phyloP scores from a whole-genome alignment of 2,113 vertebrate genomes.

The Crotalus horridus region DNA sequence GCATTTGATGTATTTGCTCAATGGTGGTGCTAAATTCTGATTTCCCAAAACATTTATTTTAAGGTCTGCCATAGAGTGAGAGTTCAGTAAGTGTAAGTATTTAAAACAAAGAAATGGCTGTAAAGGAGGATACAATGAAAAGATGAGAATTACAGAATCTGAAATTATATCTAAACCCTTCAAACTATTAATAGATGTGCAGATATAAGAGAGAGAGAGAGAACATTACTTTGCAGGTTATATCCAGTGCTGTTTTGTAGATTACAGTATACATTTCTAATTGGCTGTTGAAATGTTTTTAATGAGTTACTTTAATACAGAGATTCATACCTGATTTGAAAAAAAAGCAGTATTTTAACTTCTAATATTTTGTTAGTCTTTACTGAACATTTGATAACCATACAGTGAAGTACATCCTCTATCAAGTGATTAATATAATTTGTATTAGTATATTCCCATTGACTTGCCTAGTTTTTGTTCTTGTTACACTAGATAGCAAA shows the following conservation, averaged over 20 bases:
- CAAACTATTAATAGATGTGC: neutral
- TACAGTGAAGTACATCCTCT: neutral
- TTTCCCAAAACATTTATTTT: neutral
- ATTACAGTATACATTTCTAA: neutral
- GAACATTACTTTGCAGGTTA: neutral
- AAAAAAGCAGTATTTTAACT: neutral
- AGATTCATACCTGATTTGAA: neutral
- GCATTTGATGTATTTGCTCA: neutral
- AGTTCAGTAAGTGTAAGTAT: neutral
- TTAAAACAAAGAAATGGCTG: neutral
- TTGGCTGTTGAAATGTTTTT: neutral
- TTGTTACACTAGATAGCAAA: conserved; percentile 84
- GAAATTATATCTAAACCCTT: neutral
- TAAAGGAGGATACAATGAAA: neutral
- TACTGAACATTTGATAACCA: neutral
- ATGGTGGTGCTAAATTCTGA: neutral
- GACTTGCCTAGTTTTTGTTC: conserved; percentile 31
- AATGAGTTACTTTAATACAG: neutral
- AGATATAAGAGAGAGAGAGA: neutral
- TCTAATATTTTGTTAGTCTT: neutral
- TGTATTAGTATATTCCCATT: neutral
- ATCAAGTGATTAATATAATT: neutral
- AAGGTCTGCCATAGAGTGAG: neutral
- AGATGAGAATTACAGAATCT: neutral
- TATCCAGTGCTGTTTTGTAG: neutral